Base-by-base conservation (phyloP, 2,888 invertebrate genomes). In the Lasioglossum villosulum region DNA sequence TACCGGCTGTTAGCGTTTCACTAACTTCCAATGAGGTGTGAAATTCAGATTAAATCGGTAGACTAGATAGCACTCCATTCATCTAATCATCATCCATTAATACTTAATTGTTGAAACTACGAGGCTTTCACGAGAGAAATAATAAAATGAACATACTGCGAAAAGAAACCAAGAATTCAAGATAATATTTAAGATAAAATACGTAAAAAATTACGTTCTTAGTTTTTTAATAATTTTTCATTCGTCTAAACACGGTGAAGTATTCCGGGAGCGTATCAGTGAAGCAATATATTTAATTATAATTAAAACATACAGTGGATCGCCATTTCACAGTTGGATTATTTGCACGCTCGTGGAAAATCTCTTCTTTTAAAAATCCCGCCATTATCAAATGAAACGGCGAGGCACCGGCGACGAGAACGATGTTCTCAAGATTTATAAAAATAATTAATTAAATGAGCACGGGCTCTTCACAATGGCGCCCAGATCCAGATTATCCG, bases 401-500 rank as follows among this genome's bases (percentile, higher is more conserved):
- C 66, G 16, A 30, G 63, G 16, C 27, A 10, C 12, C 56, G 63
- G 4, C 3, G 23, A 30, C 34, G 6, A 19, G 59, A 12, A 8
- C 19, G 19, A 19, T 6, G 30, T 19, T 6, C 66, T 16, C 19
- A 66, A 66, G 66, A 66, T 30, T 66, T 19, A 66, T 30, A 66
- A 23, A 68, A 68, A 19, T 68, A 68, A 68, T 68, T 68, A 68
- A 68, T 68, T 68, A 37, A 37, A 68, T 30, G 63, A 30, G 63
- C 66, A 34, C 66, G 19, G 37, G 23, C 34, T 34, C 10, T 16
- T 30, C 63, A 1, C 66, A 23, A 10, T 23, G 34, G 8, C 56
- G 34, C 0, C 63, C 16, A 34, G 10, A 27, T 5, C 8, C 66
- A 34, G 66, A 66, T 66, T 66, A 34, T 66, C 66, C 66, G 34